Conservation (phyloP, 2,797 vertebrate species). For the Leuciscus waleckii region DNA sequence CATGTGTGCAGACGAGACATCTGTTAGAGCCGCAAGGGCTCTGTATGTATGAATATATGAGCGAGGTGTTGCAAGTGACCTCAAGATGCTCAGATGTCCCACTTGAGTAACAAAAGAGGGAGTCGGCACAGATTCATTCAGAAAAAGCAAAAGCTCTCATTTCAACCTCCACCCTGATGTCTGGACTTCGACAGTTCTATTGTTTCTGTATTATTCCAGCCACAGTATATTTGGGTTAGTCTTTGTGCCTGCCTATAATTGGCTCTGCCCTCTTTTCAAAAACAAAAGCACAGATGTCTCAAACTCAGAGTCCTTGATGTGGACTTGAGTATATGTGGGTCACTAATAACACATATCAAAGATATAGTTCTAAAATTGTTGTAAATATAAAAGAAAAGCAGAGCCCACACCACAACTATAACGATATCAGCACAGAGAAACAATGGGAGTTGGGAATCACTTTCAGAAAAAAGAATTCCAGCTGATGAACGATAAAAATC, state of each 20-base stretch:
- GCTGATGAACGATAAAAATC: not conserved
- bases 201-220: conserved; percentile 15
- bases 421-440: not conserved
- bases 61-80: not conserved
- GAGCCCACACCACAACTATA: not conserved
- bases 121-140: conserved; percentile 21
- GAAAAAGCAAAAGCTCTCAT: conserved; percentile 13
- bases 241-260: conserved; percentile 37
- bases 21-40: conserved; percentile 33
- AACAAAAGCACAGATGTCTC: conserved; percentile 25
- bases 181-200: conserved; percentile 3
- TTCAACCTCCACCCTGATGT: not conserved
- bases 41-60: conserved; percentile 7
- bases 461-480: not conserved
- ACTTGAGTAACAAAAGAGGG: conserved; percentile 28
- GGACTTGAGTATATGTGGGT: conserved; percentile 25
- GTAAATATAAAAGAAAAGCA: not conserved
- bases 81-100: conserved; percentile 9
- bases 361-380: not conserved
- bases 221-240: conserved; percentile 25
- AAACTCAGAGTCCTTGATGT: conserved; percentile 11
- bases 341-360: conserved; percentile 1
- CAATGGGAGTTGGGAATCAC: not conserved
- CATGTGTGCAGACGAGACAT: conserved; percentile 44
- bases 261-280: conserved; percentile 43